Percentiles rank a stretch among this genome's conserved stretches.
These are phyloP conservation scores for Indicator indicator DNA, from an alignment of 2,113 vertebrate species.

Conservation along the genomic window DNA sequence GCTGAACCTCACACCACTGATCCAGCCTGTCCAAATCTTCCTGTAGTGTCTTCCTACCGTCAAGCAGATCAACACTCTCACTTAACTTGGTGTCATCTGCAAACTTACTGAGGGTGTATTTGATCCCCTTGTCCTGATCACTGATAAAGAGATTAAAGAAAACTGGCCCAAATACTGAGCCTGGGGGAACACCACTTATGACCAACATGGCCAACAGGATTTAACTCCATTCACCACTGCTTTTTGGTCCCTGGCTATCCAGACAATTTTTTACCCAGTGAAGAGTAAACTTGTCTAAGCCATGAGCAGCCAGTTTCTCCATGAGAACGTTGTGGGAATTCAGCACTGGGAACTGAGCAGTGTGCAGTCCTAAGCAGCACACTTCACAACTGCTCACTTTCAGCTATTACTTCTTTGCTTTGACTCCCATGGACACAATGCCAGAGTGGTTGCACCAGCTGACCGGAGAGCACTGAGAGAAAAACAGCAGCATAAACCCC, in stretches of 20 bases:
- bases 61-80: background rate
- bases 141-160: background rate
- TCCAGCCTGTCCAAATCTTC: background rate
- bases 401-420: background rate
- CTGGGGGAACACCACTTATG: background rate
- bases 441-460: background rate
- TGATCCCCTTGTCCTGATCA: background rate
- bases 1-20: background rate
- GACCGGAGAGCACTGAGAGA: background rate
- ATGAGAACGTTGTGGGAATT: background rate
- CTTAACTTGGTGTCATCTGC: background rate
- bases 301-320: background rate
- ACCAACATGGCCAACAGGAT: background rate
- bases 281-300: background rate
- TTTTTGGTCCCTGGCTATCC: fast-evolving
- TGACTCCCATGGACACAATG: background rate
- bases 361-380: background rate
- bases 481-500: background rate
- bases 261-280: background rate
- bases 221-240: background rate
- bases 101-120: background rate
- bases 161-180: background rate
- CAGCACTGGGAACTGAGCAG: background rate
- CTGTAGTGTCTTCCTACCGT: background rate
- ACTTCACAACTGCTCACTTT: background rate